These are phyloP conservation scores for Macrotis lagotis DNA, from an alignment of 2,113 vertebrate species.

Conservation along the genomic window DNA sequence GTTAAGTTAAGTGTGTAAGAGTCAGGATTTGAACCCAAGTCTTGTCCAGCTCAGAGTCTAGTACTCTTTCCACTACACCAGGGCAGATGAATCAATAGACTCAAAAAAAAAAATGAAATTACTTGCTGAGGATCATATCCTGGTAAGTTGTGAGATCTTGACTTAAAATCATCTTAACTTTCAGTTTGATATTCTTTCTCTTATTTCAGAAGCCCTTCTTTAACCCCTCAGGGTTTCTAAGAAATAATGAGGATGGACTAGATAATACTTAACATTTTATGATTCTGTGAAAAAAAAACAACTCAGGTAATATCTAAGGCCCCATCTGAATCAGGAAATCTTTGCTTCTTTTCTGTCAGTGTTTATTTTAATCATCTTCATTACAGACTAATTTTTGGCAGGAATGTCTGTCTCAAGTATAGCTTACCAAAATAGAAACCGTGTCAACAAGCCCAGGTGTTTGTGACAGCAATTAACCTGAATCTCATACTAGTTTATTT, in stretches of 20 bases:
- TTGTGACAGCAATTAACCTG: not conserved
- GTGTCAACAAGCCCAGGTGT: not conserved
- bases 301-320: not conserved
- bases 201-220: not conserved
- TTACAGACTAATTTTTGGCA: not conserved
- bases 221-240: not conserved
- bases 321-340: not conserved
- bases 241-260: not conserved
- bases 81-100: not conserved
- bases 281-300: not conserved
- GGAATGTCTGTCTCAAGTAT: not conserved
- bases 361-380: not conserved
- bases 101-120: not conserved
- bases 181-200: not conserved
- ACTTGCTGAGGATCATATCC: not conserved
- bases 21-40: not conserved
- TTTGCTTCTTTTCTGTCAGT: not conserved
- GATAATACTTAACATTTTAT: not conserved
- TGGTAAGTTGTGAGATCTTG: not conserved
- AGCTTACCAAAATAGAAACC: not conserved
- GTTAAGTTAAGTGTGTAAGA: not conserved
- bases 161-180: not conserved
- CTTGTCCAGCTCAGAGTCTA: not conserved
- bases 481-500: rapidly evolving
- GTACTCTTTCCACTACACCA: not conserved